Evolutionary conservation across 2,888 invertebrate species (phyloP).

Genomic region (Pteria penguin): DNA sequence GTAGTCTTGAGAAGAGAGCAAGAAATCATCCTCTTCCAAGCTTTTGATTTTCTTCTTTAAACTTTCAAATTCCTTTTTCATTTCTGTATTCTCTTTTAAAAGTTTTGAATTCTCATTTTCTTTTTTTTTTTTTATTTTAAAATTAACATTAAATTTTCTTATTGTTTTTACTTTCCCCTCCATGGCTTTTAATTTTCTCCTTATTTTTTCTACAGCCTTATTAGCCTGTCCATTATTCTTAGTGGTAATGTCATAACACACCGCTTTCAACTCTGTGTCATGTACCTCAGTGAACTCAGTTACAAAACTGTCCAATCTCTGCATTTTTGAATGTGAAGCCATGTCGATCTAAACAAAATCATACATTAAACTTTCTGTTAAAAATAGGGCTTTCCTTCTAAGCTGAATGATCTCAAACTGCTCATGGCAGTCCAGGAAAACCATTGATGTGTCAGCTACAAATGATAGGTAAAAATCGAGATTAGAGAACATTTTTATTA

Average conservation of each 20-base stretch:
- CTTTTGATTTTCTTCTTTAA: conserved; percentile 4
- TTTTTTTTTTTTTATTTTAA: too few species aligned
- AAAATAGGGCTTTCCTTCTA: too few species aligned
- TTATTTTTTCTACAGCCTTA: background rate
- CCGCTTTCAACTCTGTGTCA: conserved; percentile 2
- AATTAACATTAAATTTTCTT: background rate
- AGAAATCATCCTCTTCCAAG: conserved; percentile 3
- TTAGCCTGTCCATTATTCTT: background rate
- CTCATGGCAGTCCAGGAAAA: too few species aligned
- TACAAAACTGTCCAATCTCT: background rate
- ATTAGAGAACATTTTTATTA: too few species aligned
- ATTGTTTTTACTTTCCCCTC: conserved; percentile 1
- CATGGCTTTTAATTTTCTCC: conserved; percentile 6
- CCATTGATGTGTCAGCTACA: too few species aligned
- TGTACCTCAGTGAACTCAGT: background rate
- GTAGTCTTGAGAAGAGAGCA: background rate
- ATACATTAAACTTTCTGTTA: background rate
- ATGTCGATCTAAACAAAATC: background rate
- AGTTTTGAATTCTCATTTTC: conserved; percentile 7
- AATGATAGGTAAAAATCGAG: too few species aligned
- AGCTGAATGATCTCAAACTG: too few species aligned
- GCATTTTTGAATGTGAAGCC: background rate
- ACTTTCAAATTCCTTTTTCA: too few species aligned
- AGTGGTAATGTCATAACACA: conserved; percentile 2
- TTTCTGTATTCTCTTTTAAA: background rate